Evolutionary conservation across 1,140 invertebrate genomes (phyloP).

Genomic region (Hyles vespertilio): DNA sequence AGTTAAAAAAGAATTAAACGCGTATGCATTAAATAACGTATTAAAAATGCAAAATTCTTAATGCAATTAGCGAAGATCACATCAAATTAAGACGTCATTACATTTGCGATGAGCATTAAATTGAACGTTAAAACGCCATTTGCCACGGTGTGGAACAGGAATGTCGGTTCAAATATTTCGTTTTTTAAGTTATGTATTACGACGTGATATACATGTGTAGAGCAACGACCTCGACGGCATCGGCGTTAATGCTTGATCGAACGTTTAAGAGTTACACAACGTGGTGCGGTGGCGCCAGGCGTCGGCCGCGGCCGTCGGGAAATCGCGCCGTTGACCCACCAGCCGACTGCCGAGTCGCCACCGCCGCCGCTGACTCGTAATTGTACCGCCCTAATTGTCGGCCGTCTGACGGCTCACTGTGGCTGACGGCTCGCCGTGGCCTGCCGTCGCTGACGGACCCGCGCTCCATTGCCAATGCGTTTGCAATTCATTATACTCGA

Average conservation of each 20-base stretch:
- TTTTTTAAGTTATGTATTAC: constrained; percentile 18
- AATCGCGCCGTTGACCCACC: constrained; percentile 62
- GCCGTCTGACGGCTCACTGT: constrained; percentile 26
- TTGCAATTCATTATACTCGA: constrained; percentile 51
- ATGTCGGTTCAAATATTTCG: constrained; percentile 18
- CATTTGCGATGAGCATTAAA: constrained; percentile 5
- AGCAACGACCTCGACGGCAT: constrained; percentile 57
- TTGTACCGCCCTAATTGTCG: constrained; percentile 66
- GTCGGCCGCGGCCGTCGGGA: constrained; percentile 48
- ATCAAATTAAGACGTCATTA: background rate
- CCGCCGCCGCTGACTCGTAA: constrained; percentile 46
- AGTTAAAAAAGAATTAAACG: too few relatives aligned
- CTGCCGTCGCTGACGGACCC: constrained; percentile 32
- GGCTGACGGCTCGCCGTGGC: too few relatives aligned
- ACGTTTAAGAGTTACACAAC: constrained; percentile 63
- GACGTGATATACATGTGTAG: constrained; percentile 39
- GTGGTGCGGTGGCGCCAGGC: constrained; percentile 52
- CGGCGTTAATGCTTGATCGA: constrained; percentile 42
- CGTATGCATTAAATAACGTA: too few relatives aligned
- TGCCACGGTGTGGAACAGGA: constrained; percentile 14
- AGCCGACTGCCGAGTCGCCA: constrained; percentile 53
- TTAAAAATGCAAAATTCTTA: too few relatives aligned
- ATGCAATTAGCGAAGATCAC: background rate
- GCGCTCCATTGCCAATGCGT: constrained; percentile 23
- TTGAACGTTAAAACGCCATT: constrained; percentile 8